Conservation (phyloP, 1,140 invertebrate species). For the Pseudoatta argentina region DNA sequence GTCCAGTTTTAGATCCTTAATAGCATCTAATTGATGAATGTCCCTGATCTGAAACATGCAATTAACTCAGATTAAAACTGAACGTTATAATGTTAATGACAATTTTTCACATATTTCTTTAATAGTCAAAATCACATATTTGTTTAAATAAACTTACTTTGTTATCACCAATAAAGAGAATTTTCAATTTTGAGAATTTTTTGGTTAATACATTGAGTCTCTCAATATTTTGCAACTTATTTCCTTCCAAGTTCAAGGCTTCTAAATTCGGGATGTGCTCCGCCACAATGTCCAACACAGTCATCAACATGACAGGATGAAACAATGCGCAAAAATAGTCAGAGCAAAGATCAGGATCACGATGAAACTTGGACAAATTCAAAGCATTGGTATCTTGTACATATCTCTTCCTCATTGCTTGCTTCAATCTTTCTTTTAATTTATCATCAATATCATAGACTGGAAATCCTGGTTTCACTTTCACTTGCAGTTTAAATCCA, state of each 20-base stretch:
- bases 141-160: too few species aligned
- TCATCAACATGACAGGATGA: conserved; percentile 90
- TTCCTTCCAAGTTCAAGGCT: conserved; percentile 93
- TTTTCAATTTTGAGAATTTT: too few species aligned
- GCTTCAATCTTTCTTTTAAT: conserved; percentile 91
- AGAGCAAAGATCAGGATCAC: conserved; percentile 90
- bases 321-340: conserved; percentile 92
- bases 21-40: too few species aligned
- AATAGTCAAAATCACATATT: too few species aligned
- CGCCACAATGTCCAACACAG: conserved; percentile 92
- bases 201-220: conserved; percentile 86
- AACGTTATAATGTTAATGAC: neutral
- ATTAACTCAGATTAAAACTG: conserved; percentile 12
- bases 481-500: conserved; percentile 90
- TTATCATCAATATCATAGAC: conserved; percentile 88
- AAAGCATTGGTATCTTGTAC: conserved; percentile 91
- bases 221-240: conserved; percentile 91
- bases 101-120: conserved; percentile 86
- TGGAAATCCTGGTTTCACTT: conserved; percentile 89
- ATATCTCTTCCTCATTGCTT: conserved; percentile 93
- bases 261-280: conserved; percentile 94
- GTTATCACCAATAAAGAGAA: too few species aligned
- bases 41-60: conserved; percentile 77
- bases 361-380: conserved; percentile 93
- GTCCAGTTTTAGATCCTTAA: too few species aligned